A percentile compares a stretch with the other conserved stretches of the same genome.
Conservation (phyloP, 2,113 vertebrate genomes). For the Desmodus rotundus region DNA sequence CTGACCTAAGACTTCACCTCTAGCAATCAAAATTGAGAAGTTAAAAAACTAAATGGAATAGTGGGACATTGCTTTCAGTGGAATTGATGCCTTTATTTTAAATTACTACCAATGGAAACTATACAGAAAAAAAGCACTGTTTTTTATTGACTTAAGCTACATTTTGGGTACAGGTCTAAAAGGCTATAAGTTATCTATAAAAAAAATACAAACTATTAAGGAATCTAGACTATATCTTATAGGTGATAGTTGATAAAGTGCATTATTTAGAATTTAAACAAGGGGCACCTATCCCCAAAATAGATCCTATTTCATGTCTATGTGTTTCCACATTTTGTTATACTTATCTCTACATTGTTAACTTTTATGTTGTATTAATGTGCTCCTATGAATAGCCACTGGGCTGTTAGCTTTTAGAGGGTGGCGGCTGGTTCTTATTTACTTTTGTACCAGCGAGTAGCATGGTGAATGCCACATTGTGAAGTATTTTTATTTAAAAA, state of each 20-base stretch:
- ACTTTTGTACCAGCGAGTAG: not conserved
- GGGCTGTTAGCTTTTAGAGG: not conserved
- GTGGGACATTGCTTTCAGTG: not conserved
- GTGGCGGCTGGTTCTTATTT: not conserved
- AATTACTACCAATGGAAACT: not conserved
- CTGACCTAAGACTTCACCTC: not conserved
- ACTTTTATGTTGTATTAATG: not conserved
- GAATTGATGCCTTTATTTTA: not conserved
- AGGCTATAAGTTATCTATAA: not conserved
- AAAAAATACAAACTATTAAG: not conserved
- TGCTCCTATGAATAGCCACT: not conserved
- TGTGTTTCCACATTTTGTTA: not conserved
- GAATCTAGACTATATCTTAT: not conserved
- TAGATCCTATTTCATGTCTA: not conserved
- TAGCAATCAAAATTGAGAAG: slow-evolving; percentile 44
- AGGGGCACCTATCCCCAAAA: not conserved
- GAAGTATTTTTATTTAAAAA: not conserved
- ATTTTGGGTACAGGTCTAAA: not conserved
- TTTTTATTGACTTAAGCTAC: slow-evolving; percentile 13
- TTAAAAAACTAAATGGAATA: slow-evolving; percentile 36
- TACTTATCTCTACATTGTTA: not conserved
- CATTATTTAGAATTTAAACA: not conserved
- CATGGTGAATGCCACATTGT: not conserved
- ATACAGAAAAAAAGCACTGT: not conserved
- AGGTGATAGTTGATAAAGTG: not conserved